Evolutionary conservation across 2,888 invertebrate genomes (phyloP).

Genomic region (Junonia oenone): DNA sequence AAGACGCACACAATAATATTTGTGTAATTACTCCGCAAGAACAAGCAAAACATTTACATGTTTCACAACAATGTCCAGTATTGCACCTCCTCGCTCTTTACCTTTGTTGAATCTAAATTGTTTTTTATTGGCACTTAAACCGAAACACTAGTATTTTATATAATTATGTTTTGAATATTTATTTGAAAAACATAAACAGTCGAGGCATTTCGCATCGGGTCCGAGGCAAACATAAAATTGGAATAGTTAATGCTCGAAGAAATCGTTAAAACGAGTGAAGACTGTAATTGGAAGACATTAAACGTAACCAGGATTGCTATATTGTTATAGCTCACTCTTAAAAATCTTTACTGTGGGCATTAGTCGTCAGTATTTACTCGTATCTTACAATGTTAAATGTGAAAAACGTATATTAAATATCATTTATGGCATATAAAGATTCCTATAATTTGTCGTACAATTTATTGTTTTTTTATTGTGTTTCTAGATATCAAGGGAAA

Average conservation of each 20-base stretch:
- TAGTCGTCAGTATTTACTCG: slow-evolving; percentile 66
- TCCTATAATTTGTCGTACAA: not conserved
- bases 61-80: slow-evolving; percentile 4
- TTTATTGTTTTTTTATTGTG: too few species aligned
- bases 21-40: not conserved
- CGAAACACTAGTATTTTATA: slow-evolving; percentile 30
- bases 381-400: slow-evolving; percentile 57
- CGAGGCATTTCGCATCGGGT: slow-evolving; percentile 57
- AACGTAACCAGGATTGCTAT: slow-evolving; percentile 68
- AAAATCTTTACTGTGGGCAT: slow-evolving; percentile 68
- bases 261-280: slow-evolving; percentile 72
- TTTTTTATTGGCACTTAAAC: slow-evolving; percentile 29
- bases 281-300: slow-evolving; percentile 78
- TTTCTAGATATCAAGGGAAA: too few species aligned
- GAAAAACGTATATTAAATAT: slow-evolving; percentile 31
- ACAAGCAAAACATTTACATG: not conserved
- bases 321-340: slow-evolving; percentile 71
- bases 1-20: not conserved
- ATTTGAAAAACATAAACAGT: slow-evolving; percentile 39
- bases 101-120: slow-evolving; percentile 26
- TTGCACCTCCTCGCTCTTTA: not conserved
- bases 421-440: not conserved
- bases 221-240: slow-evolving; percentile 67
- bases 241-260: slow-evolving; percentile 72
- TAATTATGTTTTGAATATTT: slow-evolving; percentile 39